Evolutionary conservation across 2,888 invertebrate species (phyloP).

Genomic region (Dicyrtomina minuta): DNA sequence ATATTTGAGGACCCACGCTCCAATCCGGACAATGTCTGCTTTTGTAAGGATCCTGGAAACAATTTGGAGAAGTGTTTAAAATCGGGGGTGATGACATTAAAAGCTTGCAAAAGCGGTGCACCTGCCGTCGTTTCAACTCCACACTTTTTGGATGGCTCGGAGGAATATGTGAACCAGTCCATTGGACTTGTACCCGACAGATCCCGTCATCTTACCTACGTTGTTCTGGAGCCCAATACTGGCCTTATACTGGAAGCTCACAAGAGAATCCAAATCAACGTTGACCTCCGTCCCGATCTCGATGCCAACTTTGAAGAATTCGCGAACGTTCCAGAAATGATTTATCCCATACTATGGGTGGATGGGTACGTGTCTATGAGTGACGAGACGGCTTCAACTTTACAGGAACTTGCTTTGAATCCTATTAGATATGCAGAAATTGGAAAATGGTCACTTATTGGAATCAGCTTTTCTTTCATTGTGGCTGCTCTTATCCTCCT

Average conservation of each 20-base stretch:
- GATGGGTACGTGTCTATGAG: slow-evolving; percentile 20
- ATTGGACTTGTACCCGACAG: slow-evolving; percentile 22
- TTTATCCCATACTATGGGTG: slow-evolving; percentile 27
- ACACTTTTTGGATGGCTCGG: slow-evolving; percentile 26
- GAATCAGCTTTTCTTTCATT: slow-evolving; percentile 30
- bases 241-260: slow-evolving; percentile 24
- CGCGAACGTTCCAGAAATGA: slow-evolving; percentile 17
- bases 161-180: slow-evolving; percentile 15
- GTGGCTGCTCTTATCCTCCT: slow-evolving; percentile 29
- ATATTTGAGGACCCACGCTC: slow-evolving; percentile 36
- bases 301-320: slow-evolving; percentile 11
- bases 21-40: slow-evolving; percentile 38
- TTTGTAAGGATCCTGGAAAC: slow-evolving; percentile 14
- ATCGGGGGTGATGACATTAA: slow-evolving; percentile 34
- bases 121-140: slow-evolving; percentile 29
- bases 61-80: slow-evolving; percentile 22
- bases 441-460: slow-evolving; percentile 41
- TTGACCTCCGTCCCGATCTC: slow-evolving; percentile 6
- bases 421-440: slow-evolving; percentile 35
- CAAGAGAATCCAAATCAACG: slow-evolving; percentile 29
- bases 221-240: slow-evolving; percentile 24
- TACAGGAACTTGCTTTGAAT: slow-evolving; percentile 32
- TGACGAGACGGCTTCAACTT: slow-evolving; percentile 27
- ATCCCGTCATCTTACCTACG: slow-evolving; percentile 20
- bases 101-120: slow-evolving; percentile 30